A percentile compares a stretch with the other conserved stretches of the same genome.
Evolutionary conservation across 2,113 vertebrate genomes (phyloP).

Genomic region (Cheilinus undulatus): DNA sequence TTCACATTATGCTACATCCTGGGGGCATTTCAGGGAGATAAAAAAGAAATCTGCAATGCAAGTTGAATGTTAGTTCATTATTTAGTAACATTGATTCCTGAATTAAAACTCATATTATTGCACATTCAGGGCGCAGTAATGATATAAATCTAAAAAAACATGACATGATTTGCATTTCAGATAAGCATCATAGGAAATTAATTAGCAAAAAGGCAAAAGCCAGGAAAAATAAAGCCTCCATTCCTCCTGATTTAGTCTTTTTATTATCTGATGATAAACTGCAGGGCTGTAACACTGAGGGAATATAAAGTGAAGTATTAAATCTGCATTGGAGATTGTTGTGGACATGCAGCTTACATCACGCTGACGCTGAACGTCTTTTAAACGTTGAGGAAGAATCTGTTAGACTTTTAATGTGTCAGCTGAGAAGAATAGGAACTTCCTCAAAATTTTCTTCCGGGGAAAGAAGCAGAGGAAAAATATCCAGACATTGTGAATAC

Average conservation of each 20-base stretch:
- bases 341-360: not conserved
- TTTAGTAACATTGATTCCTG: constrained; percentile 71
- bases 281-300: not conserved
- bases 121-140: constrained; percentile 28
- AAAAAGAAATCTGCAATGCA: constrained; percentile 78
- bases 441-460: constrained; percentile 25
- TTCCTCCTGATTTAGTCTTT: constrained; percentile 27
- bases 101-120: constrained; percentile 60
- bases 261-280: constrained; percentile 32
- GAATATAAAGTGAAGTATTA: not conserved
- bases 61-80: constrained; percentile 78
- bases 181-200: constrained; percentile 23
- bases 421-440: constrained; percentile 29
- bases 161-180: constrained; percentile 51
- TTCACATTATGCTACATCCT: constrained; percentile 70
- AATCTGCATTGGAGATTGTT: constrained; percentile 19
- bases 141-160: constrained; percentile 29
- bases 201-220: constrained; percentile 29
- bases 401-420: constrained; percentile 23
- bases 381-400: constrained; percentile 17
- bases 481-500: constrained; percentile 12
- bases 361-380: not conserved
- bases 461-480: constrained; percentile 2
- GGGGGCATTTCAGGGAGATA: constrained; percentile 68
- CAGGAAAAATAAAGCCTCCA: not conserved